Base-by-base conservation (phyloP, 2,888 invertebrate genomes). In the Notodonta ziczac region DNA sequence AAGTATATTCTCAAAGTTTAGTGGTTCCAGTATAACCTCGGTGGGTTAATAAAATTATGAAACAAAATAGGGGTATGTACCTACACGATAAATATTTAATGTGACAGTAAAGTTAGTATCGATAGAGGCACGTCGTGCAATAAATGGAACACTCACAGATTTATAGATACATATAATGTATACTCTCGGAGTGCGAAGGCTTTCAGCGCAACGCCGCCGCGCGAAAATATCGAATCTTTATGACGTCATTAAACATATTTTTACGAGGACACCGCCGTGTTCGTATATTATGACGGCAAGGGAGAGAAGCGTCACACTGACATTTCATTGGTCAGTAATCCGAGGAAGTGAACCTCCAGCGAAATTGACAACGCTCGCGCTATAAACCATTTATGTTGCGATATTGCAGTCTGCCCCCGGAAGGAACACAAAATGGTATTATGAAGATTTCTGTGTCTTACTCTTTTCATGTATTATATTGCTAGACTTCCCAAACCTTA, bases 221-320 rank as follows among this genome's bases (percentile, higher is more conserved):
- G 81, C 78, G 84, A 85, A 87, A 88, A 88, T 89, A 89, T 91
- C 88, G 88, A 86, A 88, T 87, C 82, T 92, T 93, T 92, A 93
- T 85, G 91, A 87, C 80, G 83, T 87, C 90, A 92, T 91, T 91
- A 93, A 91, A 93, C 89, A 91, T 91, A 92, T 91, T 93, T 93
- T 93, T 92, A 93, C 85, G 92, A 88, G 85, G 87, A 90, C 87
- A 88, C 87, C 85, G 86, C 82, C 85, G 86, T 85, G 89, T 88
- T 83, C 84, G 85, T 54, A 80, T 86, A 86, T 87, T 90, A 90
- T 86, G 88, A 87, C 83, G 78, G 72, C 57, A 73, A 83, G 88
- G 87, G 88, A 77, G 81, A 70, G 81, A 80, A 78, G 79, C 77
- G 75, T 72, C 70, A 78, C 73, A 81, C 76, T 83, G 76, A 73